phyloP scores from a whole-genome alignment of 35 echinoderm and acorn worm species.

The Chiridota heheva region DNA sequence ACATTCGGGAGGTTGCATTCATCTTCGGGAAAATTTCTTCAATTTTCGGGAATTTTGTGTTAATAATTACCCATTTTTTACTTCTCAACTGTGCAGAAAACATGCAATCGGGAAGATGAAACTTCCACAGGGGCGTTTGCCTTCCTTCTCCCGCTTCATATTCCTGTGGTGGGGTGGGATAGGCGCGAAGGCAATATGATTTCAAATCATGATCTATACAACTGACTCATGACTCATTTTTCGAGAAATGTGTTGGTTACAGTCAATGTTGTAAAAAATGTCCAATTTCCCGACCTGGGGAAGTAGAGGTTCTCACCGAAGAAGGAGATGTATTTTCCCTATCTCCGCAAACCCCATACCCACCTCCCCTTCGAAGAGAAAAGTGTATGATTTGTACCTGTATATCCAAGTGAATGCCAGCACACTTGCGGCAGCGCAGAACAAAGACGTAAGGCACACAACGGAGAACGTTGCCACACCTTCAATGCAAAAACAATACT shows the following conservation, averaged over 20 bases:
- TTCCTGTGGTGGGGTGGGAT: too few species aligned
- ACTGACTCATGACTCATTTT: neutral
- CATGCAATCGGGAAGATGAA: too few species aligned
- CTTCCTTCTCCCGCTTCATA: too few species aligned
- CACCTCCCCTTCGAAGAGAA: neutral
- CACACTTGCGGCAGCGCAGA: constrained; percentile 4
- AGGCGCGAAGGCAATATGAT: too few species aligned
- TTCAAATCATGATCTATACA: neutral
- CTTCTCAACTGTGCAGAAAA: too few species aligned
- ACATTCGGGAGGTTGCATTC: too few species aligned
- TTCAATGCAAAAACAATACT: too few species aligned
- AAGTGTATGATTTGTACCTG: constrained; percentile 14
- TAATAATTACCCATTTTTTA: too few species aligned
- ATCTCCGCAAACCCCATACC: neutral
- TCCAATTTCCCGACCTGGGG: neutral
- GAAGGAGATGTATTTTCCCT: neutral
- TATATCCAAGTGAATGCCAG: constrained; percentile 39
- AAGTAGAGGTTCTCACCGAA: neutral
- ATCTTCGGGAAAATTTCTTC: too few species aligned
- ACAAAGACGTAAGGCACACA: constrained; percentile 13
- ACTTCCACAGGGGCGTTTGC: too few species aligned
- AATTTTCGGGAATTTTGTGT: too few species aligned
- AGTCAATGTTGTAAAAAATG: neutral
- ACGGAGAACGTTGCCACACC: constrained; percentile 32
- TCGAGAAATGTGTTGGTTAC: neutral